A percentile compares a stretch with the other conserved stretches of the same genome.
phyloP scores from a whole-genome alignment of 2,888 invertebrate species.

The Tenthredo livida region DNA sequence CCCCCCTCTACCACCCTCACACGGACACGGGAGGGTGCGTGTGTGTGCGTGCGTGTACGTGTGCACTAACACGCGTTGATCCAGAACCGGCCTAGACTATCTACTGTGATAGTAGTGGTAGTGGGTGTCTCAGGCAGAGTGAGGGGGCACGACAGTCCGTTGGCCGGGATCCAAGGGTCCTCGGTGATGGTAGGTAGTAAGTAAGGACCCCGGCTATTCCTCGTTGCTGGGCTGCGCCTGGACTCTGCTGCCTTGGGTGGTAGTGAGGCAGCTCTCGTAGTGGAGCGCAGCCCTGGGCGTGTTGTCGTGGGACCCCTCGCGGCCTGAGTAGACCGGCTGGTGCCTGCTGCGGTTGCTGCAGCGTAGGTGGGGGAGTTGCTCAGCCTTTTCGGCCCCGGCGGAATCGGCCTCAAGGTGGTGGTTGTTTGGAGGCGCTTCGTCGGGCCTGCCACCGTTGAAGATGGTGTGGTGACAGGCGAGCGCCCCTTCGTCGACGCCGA shows the following conservation, averaged over 20 bases:
- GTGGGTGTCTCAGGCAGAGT: background rate
- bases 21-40: too few relatives aligned
- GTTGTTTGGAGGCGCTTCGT: background rate
- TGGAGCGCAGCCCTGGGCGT: background rate
- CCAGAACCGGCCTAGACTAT: too few relatives aligned
- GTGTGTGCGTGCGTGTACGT: too few relatives aligned
- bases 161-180: background rate
- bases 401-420: background rate
- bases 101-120: too few relatives aligned
- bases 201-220: background rate
- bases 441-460: background rate
- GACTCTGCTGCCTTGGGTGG: background rate
- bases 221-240: background rate
- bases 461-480: background rate
- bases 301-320: background rate
- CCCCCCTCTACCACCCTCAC: too few relatives aligned
- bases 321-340: background rate
- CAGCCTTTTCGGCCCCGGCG: background rate
- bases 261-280: background rate
- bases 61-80: too few relatives aligned
- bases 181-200: background rate
- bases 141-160: background rate
- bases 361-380: background rate
- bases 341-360: background rate
- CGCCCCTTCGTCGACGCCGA: background rate